Evolutionary conservation across 2,888 invertebrate genomes (phyloP), one percentile per base, ranked within the genome.

Genomic region (Himalopsyche japonica): DNA sequence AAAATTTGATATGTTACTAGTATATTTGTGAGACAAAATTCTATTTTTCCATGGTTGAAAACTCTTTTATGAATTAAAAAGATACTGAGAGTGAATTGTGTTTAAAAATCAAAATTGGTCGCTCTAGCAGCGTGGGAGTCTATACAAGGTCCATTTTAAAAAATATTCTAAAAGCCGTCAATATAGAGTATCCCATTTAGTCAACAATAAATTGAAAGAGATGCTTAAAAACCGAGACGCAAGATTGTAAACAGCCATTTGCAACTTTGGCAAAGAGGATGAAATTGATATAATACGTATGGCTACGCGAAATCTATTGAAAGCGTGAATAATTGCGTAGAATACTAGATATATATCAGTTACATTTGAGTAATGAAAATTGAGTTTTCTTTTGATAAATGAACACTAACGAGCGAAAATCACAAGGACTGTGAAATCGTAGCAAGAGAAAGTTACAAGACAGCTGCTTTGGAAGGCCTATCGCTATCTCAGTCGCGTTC

Each of bases 361-460:
- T 70, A 30, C 70, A 70, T 70, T 24, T 24, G 27, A 70, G 70
- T 70, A 70, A 70, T 70, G 70, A 70, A 70, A 70, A 70, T 70
- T 70, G 30, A 70, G 70, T 70, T 70, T 70, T 70, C 70, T 70
- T 70, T 70, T 70, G 70, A 70, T 70, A 70, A 70, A 70, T 70
- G 70, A 70, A 70, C 70, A 70, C 70, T 70, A 70, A 70, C 70
- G 70, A 70, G 70, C 70, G 70, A 70, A 70, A 70, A 70, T 70
- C 70, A 70, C 70, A 70, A 30, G 70, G 70, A 30, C 70, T 70
- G 70, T 5, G 70, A 27, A 27, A 70, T 27, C 7, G 27, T 30
- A 27, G 70, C 27, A 30, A 30, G 70, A 3, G 70, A 70, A 70
- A 70, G 70, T 70, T 70, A 27, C 70, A 27, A 70, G 70, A 70